Percentiles rank a stretch among this genome's conserved stretches.
These are phyloP conservation scores for Motacilla tschutschensis DNA, from an alignment of 2,113 vertebrate genomes.

Conservation along the genomic window DNA sequence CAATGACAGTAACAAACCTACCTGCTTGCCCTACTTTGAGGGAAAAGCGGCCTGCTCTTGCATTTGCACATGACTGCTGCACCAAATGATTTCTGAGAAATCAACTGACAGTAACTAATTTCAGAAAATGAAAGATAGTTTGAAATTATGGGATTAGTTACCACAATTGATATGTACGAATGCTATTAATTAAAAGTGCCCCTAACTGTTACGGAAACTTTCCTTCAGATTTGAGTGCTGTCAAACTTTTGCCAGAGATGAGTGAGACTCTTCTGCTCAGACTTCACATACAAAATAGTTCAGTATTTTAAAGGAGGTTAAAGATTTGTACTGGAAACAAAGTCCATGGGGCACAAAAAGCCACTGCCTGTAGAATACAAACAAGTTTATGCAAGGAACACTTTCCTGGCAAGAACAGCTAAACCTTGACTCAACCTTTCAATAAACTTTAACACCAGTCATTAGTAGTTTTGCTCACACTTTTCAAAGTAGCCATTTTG, in stretches of 20 bases:
- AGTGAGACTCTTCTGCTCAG: neutral
- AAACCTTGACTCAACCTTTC: neutral
- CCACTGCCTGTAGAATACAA: neutral
- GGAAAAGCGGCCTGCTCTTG: neutral
- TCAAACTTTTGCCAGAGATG: neutral
- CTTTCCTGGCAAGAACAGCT: neutral
- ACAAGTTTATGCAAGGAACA: neutral
- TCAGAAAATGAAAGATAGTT: accelerated
- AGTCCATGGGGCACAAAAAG: neutral
- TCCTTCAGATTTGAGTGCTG: neutral
- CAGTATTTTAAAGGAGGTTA: neutral
- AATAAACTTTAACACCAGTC: neutral
- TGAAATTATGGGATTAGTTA: neutral
- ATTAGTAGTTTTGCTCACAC: neutral
- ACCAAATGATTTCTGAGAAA: neutral
- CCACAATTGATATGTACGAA: neutral
- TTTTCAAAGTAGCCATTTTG: neutral
- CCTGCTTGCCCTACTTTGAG: neutral
- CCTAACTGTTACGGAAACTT: neutral
- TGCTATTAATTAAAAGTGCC: neutral
- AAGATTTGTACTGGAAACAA: neutral
- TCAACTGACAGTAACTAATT: neutral
- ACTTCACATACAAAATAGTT: neutral
- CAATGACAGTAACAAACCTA: neutral
- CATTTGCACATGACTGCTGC: accelerated